Base-by-base conservation (phyloP, 2,888 invertebrate species). In the Tinea semifulvella region DNA sequence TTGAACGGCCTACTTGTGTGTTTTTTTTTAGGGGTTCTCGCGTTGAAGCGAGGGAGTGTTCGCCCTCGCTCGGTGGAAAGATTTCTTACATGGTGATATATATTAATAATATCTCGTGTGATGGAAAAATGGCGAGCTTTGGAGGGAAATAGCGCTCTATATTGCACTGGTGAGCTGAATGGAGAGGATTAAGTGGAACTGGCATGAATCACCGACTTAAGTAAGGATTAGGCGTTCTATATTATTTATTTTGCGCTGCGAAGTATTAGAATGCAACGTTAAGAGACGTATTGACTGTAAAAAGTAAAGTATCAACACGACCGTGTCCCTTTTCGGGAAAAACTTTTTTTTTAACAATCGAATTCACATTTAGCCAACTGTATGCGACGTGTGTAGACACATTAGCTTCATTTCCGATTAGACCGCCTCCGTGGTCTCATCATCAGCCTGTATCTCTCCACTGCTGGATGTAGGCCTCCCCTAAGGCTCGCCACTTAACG, bases 61-160 rank as follows among this genome's bases (percentile, higher is more conserved):
- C 73, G 63, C 75, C 73, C 74, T 62, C 70, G 60, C 63, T 56
- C 56, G 60, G 59, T 20, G 44, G 60, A 55, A 69, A 74, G 75
- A 71, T 77, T 76, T 79, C 77, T 79, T 79, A 75, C 72, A 68
- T 67, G 57, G 66, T 65, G 63, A 71, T 77, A 69, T n/a, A n/a
- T 72, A 74, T 73, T 77, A 76, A 74, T 73, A 72, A 74, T 74
- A 70, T 66, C 61, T 64, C 61, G 57, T 66, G 67, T 72, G 59
- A 56, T 60, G 66, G 67, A 63, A 67, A 70, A 67, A 69, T 70
- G 65, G 68, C 61, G 60, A 51, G 60, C 57, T 64, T 60, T 58
- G 56, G 56, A 61, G 52, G 63, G 68, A 63, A 61, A 57, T 52
- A 54, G 52, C 54, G 61, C 61, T 58, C 58, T 68, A 70, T 67